Evolutionary conservation across 2,113 vertebrate genomes (phyloP).

Genomic region (Ailurus styani): DNA sequence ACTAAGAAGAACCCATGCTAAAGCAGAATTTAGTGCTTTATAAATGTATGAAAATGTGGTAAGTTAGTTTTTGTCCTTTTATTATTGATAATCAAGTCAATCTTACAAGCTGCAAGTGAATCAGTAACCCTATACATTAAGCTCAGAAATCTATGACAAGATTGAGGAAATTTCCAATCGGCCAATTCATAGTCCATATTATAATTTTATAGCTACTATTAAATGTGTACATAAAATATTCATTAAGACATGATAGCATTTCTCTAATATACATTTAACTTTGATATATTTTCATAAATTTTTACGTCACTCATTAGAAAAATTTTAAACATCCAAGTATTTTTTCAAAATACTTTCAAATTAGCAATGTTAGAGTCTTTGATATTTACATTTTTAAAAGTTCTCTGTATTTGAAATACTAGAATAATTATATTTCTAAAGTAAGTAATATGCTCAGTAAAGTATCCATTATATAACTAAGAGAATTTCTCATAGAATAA

Average conservation of each 20-base stretch:
- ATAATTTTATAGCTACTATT: not conserved
- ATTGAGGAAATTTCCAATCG: not conserved
- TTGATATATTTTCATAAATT: not conserved
- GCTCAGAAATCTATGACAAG: not conserved
- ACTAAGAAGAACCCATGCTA: not conserved
- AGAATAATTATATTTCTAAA: not conserved
- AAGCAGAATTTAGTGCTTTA: not conserved
- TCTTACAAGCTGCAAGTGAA: not conserved
- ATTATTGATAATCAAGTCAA: not conserved
- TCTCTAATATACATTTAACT: not conserved
- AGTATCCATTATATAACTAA: not conserved
- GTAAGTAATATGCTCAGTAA: not conserved
- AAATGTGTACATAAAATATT: not conserved
- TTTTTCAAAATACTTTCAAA: conserved; percentile 32
- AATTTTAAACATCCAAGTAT: conserved; percentile 6
- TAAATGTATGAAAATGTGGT: not conserved
- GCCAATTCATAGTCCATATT: not conserved
- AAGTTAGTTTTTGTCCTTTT: not conserved
- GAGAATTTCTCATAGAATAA: not conserved
- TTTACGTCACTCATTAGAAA: not conserved
- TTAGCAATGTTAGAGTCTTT: not conserved
- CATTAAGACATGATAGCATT: not conserved
- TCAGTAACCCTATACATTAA: not conserved
- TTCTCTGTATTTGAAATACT: not conserved
- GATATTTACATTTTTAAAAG: not conserved